phyloP scores from a whole-genome alignment of 2,888 invertebrate species.

The Neoitamus cyanurus region DNA sequence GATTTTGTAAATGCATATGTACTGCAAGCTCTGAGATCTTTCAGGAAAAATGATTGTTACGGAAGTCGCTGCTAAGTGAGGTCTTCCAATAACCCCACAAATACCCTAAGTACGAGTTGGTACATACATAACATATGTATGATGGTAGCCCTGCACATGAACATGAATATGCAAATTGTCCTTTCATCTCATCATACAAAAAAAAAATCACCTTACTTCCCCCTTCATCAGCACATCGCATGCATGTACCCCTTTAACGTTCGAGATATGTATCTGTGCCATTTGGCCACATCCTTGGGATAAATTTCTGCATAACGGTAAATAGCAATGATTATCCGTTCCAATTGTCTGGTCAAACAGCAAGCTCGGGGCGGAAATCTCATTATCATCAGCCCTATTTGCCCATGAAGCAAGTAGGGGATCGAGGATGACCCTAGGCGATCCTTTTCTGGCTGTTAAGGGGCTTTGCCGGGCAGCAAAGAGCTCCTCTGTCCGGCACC shows the following conservation, averaged over 20 bases:
- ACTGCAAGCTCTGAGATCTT: too few relatives aligned
- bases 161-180: neutral
- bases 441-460: neutral
- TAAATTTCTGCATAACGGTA: neutral
- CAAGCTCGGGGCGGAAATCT: neutral
- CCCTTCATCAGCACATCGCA: neutral
- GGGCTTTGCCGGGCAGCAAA: neutral
- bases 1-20: too few relatives aligned
- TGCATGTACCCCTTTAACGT: neutral
- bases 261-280: neutral
- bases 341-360: neutral
- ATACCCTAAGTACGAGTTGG: too few relatives aligned
- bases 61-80: too few relatives aligned
- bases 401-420: neutral
- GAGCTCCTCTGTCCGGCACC: neutral
- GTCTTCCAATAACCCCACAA: too few relatives aligned
- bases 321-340: slow-evolving; percentile 5
- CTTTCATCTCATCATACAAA: neutral
- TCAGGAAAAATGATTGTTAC: too few relatives aligned
- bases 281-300: neutral
- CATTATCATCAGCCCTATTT: neutral
- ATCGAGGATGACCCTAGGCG: neutral
- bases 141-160: neutral
- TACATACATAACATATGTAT: too few relatives aligned
- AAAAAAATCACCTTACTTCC: neutral